Conservation (phyloP, 2,113 vertebrate species). For the Channa maculata region DNA sequence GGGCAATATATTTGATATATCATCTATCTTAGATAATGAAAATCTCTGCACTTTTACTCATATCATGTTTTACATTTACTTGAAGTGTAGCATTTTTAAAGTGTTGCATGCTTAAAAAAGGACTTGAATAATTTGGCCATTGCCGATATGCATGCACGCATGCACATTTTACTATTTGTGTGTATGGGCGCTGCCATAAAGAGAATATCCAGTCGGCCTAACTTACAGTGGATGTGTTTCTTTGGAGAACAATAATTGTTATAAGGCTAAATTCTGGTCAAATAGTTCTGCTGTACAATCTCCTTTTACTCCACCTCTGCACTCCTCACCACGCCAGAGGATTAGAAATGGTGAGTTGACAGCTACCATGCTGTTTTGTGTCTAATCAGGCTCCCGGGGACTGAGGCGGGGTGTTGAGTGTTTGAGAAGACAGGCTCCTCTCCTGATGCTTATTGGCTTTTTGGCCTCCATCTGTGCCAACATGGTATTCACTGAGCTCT, state of each 20-base stretch:
- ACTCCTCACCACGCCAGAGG: constrained; percentile 8
- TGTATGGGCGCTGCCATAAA: not conserved
- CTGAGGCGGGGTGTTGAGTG: constrained; percentile 45
- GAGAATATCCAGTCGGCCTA: constrained; percentile 15
- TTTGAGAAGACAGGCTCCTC: constrained; percentile 59
- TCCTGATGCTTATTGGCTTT: constrained; percentile 70
- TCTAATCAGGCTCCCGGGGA: constrained; percentile 72
- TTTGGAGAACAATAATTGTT: constrained; percentile 24
- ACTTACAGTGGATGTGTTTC: constrained; percentile 11
- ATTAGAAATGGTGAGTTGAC: constrained; percentile 45
- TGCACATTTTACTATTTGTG: not conserved
- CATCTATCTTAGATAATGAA: too few relatives aligned
- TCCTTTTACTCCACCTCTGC: constrained; percentile 9
- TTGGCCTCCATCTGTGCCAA: constrained; percentile 70
- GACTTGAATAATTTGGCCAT: not conserved
- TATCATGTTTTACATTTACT: too few relatives aligned
- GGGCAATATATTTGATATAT: too few relatives aligned
- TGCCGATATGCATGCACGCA: too few relatives aligned
- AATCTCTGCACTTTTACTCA: too few relatives aligned
- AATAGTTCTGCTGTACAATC: constrained; percentile 27
- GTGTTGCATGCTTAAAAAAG: not conserved
- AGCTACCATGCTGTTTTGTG: constrained; percentile 48
- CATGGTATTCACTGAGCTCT: constrained; percentile 60
- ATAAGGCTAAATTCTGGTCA: constrained; percentile 45
- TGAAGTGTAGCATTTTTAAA: too few relatives aligned